phyloP scores from a whole-genome alignment of 2,888 invertebrate species.

The Drosophila phalerata region DNA sequence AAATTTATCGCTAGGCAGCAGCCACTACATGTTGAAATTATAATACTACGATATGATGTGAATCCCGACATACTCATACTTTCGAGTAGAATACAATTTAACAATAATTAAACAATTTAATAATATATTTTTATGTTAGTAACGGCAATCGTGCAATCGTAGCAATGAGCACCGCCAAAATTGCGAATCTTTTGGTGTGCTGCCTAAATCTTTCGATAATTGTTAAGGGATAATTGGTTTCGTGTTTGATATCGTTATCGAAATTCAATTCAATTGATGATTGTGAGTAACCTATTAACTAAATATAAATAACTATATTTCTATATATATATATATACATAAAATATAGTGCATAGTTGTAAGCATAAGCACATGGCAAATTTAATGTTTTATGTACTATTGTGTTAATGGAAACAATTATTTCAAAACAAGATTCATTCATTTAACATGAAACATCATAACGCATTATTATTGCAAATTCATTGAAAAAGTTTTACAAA shows the following conservation, averaged over 20 bases:
- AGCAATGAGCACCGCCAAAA: slow-evolving; percentile 57
- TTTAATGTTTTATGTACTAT: slow-evolving; percentile 53
- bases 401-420: slow-evolving; percentile 50
- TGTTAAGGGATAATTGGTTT: slow-evolving; percentile 26
- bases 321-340: slow-evolving; percentile 4
- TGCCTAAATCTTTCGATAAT: slow-evolving; percentile 37
- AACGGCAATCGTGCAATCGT: slow-evolving; percentile 79
- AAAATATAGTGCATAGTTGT: slow-evolving; percentile 40
- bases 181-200: slow-evolving; percentile 51
- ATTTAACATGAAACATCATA: slow-evolving; percentile 11
- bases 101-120: slow-evolving; percentile 11
- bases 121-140: slow-evolving; percentile 47
- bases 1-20: slow-evolving; percentile 46
- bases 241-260: slow-evolving; percentile 25
- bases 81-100: slow-evolving; percentile 30
- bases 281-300: slow-evolving; percentile 56
- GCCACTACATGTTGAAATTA: slow-evolving; percentile 63
- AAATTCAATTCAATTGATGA: slow-evolving; percentile 66
- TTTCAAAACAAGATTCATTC: slow-evolving; percentile 34
- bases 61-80: slow-evolving; percentile 28
- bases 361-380: slow-evolving; percentile 36
- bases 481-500: slow-evolving; percentile 27
- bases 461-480: slow-evolving; percentile 30
- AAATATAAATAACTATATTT: slow-evolving; percentile 33
- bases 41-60: slow-evolving; percentile 31